These are phyloP conservation scores for Sinella curviseta DNA, from an alignment of 1,140 invertebrate genomes.

Conservation along the genomic window DNA sequence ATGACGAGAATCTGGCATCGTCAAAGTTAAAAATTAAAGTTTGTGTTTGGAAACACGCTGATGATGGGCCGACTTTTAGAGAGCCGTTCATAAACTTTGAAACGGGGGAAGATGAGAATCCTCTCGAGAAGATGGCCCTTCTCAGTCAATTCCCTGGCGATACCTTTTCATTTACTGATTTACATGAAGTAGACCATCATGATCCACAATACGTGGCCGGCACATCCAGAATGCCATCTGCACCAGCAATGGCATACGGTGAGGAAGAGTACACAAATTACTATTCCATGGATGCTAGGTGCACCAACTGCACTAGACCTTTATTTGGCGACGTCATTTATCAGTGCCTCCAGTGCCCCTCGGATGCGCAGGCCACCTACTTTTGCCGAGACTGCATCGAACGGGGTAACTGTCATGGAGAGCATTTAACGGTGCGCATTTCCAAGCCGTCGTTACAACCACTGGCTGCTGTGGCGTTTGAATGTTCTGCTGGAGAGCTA, in stretches of 20 bases:
- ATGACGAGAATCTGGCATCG: not conserved
- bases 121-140: not conserved
- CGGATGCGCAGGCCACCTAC: not conserved
- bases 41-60: not conserved
- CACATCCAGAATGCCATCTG: no score
- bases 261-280: not conserved
- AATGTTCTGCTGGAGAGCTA: not conserved
- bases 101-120: not conserved
- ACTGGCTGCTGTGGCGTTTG: not conserved
- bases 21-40: not conserved
- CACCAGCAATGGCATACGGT: no score
- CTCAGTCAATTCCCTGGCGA: not conserved
- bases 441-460: not conserved
- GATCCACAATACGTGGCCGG: no score
- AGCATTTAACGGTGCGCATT: not conserved
- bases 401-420: not conserved
- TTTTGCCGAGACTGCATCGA: not conserved
- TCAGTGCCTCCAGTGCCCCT: slow-evolving; percentile 4
- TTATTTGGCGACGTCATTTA: not conserved
- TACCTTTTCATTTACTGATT: no score
- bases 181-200: no score
- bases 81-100: not conserved
- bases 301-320: not conserved
- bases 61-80: not conserved
- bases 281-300: no score